Percentiles rank a stretch among this genome's conserved stretches.
Conservation (phyloP, 1,140 invertebrate genomes). For the Drosophila insularis region DNA sequence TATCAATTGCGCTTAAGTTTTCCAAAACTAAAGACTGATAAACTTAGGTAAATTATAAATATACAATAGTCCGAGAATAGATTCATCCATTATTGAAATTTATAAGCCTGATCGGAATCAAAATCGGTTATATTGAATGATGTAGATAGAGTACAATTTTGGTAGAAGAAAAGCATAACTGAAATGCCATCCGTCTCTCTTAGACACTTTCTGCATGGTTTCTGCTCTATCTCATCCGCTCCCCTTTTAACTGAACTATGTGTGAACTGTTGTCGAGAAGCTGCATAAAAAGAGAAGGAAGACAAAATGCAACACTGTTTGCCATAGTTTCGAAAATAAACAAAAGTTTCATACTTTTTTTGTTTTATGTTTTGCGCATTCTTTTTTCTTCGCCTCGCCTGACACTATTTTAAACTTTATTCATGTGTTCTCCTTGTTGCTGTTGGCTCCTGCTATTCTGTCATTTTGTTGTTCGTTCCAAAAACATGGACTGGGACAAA, state of each 20-base stretch:
- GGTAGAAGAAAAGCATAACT: no score
- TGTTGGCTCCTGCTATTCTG: conserved; percentile 15
- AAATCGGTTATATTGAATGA: no score
- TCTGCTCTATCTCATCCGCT: no score
- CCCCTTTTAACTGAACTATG: not conserved
- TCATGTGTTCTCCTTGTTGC: conserved; percentile 34
- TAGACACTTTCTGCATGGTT: not conserved
- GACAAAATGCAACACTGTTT: conserved; percentile 10
- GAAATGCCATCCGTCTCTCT: not conserved
- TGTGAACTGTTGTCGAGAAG: not conserved
- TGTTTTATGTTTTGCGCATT: conserved; percentile 24
- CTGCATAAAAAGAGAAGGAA: not conserved
- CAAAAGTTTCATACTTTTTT: conserved; percentile 23
- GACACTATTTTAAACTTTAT: conserved; percentile 59
- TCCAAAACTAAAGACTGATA: no score
- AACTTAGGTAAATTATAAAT: no score
- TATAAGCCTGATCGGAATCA: no score
- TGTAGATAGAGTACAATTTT: no score
- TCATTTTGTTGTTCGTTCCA: conserved; percentile 46
- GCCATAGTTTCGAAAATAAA: conserved; percentile 25
- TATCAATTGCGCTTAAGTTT: no score
- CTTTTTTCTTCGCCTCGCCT: conserved; percentile 30
- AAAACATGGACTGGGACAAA: conserved; percentile 6
- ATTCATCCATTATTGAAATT: no score
- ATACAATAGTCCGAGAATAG: no score